Conservation (phyloP, 2,888 invertebrate species). For the Theristus sp. region DNA sequence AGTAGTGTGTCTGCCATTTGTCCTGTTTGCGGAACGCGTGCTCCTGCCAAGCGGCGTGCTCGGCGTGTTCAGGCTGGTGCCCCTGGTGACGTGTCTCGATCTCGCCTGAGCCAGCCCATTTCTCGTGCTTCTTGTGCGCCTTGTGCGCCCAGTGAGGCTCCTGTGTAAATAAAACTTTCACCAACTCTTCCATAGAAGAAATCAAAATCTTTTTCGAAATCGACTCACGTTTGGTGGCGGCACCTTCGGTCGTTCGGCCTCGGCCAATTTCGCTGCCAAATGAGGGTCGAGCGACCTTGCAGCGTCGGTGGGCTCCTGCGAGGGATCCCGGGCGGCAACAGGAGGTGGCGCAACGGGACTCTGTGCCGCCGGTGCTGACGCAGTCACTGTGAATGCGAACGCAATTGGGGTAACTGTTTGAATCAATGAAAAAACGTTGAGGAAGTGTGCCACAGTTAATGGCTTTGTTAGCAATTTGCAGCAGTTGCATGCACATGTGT, state of each 20-base stretch:
- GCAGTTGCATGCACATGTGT: too few species aligned
- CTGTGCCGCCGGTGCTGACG: too few species aligned
- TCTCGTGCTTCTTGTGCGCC: constrained; percentile 5
- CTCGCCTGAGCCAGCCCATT: constrained; percentile 1
- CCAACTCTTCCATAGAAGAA: too few species aligned
- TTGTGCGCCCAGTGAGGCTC: constrained; percentile 6
- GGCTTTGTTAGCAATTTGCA: too few species aligned
- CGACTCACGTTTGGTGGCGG: neutral
- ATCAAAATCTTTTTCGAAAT: neutral
- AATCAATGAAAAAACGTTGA: too few species aligned
- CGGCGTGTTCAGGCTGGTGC: neutral
- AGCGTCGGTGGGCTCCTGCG: neutral
- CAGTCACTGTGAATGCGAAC: too few species aligned
- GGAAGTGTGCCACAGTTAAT: too few species aligned
- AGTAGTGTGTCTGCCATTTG: neutral
- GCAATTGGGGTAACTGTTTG: too few species aligned
- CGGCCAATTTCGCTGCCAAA: constrained; percentile 6
- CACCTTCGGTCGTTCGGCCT: constrained; percentile 9
- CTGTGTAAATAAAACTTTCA: neutral
- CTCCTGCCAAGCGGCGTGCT: neutral
- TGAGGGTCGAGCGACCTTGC: neutral
- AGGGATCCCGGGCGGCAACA: neutral
- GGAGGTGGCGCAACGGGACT: neutral
- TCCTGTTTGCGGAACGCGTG: neutral
- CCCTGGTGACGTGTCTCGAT: neutral